Percentiles rank a stretch among this genome's conserved stretches.
These are phyloP conservation scores for Heliocidaris erythrogramma DNA, from an alignment of 35 echinoderm and acorn worm genomes.

Conservation along the genomic window DNA sequence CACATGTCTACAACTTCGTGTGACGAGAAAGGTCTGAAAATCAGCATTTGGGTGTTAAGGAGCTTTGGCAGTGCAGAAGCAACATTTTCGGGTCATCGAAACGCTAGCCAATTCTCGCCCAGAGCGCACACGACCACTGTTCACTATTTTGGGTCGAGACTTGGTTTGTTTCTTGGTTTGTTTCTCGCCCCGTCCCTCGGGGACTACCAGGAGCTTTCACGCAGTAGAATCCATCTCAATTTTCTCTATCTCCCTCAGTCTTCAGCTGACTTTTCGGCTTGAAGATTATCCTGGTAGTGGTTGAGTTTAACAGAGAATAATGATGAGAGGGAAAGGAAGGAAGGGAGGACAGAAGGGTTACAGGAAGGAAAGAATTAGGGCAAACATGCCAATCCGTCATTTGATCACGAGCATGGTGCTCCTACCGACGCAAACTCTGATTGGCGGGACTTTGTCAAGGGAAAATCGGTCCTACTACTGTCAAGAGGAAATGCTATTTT, in stretches of 20 bases:
- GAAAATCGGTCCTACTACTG: neutral
- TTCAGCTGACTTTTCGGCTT: neutral
- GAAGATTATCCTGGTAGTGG: neutral
- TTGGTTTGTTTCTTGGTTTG: conserved; percentile 3
- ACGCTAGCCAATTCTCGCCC: neutral
- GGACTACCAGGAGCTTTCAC: neutral
- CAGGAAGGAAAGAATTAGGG: neutral
- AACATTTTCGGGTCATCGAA: neutral
- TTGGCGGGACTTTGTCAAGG: neutral
- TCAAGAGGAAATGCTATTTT: neutral
- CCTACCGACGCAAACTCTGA: neutral
- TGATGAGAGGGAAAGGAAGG: neutral
- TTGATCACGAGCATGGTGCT: neutral
- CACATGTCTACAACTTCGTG: too few species aligned
- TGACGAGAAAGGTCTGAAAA: too few species aligned
- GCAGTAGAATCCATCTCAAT: neutral
- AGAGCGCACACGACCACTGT: neutral
- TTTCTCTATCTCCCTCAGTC: neutral
- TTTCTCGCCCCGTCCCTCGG: neutral
- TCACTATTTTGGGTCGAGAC: neutral
- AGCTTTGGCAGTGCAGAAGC: too few species aligned
- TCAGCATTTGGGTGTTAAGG: too few species aligned
- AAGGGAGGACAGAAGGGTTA: neutral
- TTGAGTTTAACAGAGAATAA: neutral
- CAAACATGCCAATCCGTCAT: neutral